Evolutionary conservation across 2,888 invertebrate species (phyloP).

Genomic region (Adineta ricciae): DNA sequence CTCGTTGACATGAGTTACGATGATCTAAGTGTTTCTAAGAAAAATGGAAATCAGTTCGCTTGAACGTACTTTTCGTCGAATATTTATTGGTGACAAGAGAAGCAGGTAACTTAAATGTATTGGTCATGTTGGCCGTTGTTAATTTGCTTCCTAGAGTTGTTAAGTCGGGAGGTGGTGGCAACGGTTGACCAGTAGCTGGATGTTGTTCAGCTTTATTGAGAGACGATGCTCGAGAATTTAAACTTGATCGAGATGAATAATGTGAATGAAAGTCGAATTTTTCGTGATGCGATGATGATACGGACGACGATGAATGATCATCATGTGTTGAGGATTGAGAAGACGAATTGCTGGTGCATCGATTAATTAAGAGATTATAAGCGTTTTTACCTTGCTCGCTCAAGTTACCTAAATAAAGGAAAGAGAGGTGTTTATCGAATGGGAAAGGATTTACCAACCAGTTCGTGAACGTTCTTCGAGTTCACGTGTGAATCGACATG

Average conservation of each 20-base stretch:
- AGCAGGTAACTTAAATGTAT: background rate
- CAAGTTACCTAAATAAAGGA: background rate
- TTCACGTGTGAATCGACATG: background rate
- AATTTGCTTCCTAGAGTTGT: background rate
- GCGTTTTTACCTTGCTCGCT: background rate
- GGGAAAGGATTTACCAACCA: background rate
- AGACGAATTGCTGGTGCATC: background rate
- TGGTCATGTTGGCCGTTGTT: background rate
- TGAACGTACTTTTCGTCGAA: background rate
- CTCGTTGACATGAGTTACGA: no score
- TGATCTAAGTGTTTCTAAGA: background rate
- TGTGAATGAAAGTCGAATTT: background rate
- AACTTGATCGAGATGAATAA: constrained; percentile 11
- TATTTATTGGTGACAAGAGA: background rate
- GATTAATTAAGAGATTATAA: background rate
- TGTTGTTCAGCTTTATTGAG: background rate
- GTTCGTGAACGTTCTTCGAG: background rate
- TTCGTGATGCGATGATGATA: background rate
- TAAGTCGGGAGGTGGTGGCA: background rate
- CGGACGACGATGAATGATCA: background rate
- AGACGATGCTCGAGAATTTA: background rate
- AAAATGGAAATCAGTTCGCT: background rate
- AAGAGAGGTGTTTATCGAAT: no score
- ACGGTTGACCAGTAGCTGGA: background rate
- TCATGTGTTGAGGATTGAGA: background rate